These are phyloP conservation scores for Blastobasis adustella DNA, from an alignment of 2,888 invertebrate species.

Conservation along the genomic window DNA sequence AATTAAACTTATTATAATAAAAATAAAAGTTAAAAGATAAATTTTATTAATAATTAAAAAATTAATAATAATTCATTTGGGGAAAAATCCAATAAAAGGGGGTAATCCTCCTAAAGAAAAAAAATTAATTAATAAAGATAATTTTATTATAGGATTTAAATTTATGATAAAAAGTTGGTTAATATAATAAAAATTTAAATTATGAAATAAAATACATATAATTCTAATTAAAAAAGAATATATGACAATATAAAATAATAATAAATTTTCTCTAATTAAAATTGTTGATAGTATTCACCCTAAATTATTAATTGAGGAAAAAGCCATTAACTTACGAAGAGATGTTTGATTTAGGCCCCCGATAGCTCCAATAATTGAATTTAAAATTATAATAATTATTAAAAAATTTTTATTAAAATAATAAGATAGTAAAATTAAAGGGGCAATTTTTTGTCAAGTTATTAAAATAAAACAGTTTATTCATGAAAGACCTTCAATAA, in stretches of 20 bases:
- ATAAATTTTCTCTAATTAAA: slow-evolving; percentile 59
- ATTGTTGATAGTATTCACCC: slow-evolving; percentile 70
- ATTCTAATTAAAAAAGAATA: slow-evolving; percentile 60
- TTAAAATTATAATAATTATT: slow-evolving; percentile 55
- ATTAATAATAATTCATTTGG: slow-evolving; percentile 76
- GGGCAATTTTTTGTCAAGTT: slow-evolving; percentile 79
- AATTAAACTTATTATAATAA: slow-evolving; percentile 70
- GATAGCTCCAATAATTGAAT: slow-evolving; percentile 63
- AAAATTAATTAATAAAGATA: slow-evolving; percentile 68
- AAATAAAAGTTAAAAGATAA: slow-evolving; percentile 40
- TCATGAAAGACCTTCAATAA: slow-evolving; percentile 75
- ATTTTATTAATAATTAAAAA: slow-evolving; percentile 56
- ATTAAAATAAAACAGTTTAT: slow-evolving; percentile 71
- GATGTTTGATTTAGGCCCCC: slow-evolving; percentile 72
- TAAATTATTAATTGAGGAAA: slow-evolving; percentile 78
- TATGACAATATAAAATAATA: slow-evolving; percentile 57
- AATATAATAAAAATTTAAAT: slow-evolving; percentile 61
- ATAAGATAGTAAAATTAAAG: slow-evolving; percentile 71
- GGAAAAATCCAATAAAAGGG: slow-evolving; percentile 76
- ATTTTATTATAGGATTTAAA: slow-evolving; percentile 57
- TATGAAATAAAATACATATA: slow-evolving; percentile 61
- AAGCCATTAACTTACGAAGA: slow-evolving; percentile 75
- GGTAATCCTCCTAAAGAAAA: slow-evolving; percentile 75
- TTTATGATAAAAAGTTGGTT: slow-evolving; percentile 66
- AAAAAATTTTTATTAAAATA: slow-evolving; percentile 55